Base-by-base conservation (phyloP, 2,113 vertebrate species). In the Gavia stellata region DNA sequence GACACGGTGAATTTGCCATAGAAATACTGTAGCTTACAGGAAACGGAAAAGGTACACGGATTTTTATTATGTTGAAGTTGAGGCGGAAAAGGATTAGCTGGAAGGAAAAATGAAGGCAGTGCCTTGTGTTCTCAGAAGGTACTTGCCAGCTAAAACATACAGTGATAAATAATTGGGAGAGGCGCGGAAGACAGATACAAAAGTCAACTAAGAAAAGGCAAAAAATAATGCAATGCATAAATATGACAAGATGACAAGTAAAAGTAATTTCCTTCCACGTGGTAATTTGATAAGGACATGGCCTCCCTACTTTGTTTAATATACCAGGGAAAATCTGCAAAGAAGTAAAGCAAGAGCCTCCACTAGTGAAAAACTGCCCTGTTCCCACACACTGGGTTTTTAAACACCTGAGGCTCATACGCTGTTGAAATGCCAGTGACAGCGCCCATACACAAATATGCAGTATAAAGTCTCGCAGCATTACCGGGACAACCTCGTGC, bases 361-460 rank as follows among this genome's bases (percentile, higher is more conserved):
- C 8, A 5, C 6, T 19, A 20, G 21, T 14, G 8, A 42, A 62
- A 78, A 84, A 5, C 21, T 31, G 15, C 18, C 31, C 50, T 3
- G 12, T 8, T 8, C 12, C 14, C 56, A 20, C 13, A 3, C 4
- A 0, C 0, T 16, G 49, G 17, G 7, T 21, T 73, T 68, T 56
- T 59, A 49, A 81, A 56, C 17, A 36, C 21, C 5, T 0, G 1
- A 33, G 15, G 11, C 26, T 61, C 23, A 6, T 16, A 28, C 6
- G 5, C 47, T 53, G 17, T 19, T 47, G 36, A 56, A 63, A 52
- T 52, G 31, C 36, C 53, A 63, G 44, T 29, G 33, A 52, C 10
- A 66, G 4, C 23, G 13, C 14, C 34, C 3, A 1, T 0, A 10
- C 9, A 14, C 24, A 61, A 24, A 73, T 1, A 29, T 1, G 5